Evolutionary conservation across 2,113 vertebrate genomes (phyloP).

Genomic region (Thunnus thynnus): DNA sequence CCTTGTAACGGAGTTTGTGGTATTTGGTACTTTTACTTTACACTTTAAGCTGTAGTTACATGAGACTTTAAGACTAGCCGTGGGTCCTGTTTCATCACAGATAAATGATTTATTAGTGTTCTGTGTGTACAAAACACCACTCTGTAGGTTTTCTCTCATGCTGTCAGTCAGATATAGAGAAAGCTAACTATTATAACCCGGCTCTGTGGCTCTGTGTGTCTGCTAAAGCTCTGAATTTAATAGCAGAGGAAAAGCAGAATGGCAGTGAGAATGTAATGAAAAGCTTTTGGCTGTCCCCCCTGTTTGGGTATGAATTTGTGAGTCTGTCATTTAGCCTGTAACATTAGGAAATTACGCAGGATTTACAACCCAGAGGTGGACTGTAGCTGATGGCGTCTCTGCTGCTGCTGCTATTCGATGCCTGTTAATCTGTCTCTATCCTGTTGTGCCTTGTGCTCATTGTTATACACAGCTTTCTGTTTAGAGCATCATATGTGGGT

Average conservation of each 20-base stretch:
- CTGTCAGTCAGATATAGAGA: too few species aligned
- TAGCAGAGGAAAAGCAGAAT: not conserved
- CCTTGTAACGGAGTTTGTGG: too few species aligned
- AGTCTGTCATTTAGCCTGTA: slow-evolving; percentile 17
- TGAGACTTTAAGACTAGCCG: too few species aligned
- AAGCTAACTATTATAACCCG: not conserved
- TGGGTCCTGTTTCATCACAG: not conserved
- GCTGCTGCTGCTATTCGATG: not conserved
- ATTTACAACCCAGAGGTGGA: slow-evolving; percentile 17
- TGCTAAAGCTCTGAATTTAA: not conserved
- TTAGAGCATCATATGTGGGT: not conserved
- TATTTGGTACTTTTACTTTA: too few species aligned
- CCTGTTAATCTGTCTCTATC: slow-evolving; percentile 12
- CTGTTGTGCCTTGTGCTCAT: not conserved
- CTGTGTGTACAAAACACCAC: not conserved
- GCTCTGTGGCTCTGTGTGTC: not conserved
- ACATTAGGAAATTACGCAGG: slow-evolving; percentile 8
- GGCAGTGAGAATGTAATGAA: slow-evolving; percentile 5
- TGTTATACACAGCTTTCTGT: slow-evolving; percentile 2
- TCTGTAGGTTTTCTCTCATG: not conserved
- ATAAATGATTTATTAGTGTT: not conserved
- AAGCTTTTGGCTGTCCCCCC: not conserved
- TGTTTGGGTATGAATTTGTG: not conserved
- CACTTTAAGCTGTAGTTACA: too few species aligned
- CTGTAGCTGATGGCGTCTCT: not conserved